These are phyloP conservation scores for Podilymbus podiceps DNA, from an alignment of 2,113 vertebrate species.

Conservation along the genomic window DNA sequence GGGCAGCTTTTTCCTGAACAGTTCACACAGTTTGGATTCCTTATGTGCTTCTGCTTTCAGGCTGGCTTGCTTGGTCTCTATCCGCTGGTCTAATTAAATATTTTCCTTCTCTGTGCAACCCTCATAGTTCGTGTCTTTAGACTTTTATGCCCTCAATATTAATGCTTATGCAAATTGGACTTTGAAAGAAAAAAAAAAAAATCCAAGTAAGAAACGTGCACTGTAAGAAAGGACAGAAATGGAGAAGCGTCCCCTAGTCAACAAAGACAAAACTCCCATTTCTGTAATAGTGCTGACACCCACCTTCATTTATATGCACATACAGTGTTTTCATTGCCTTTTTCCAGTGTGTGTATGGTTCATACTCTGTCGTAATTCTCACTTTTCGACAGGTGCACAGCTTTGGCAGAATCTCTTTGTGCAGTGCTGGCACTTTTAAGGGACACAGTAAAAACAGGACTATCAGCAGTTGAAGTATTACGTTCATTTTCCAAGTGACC, in stretches of 20 bases:
- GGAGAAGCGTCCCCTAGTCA: background rate
- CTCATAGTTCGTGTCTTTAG: background rate
- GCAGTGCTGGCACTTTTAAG: background rate
- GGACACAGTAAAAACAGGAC: background rate
- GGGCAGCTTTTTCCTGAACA: background rate
- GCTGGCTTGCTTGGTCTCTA: background rate
- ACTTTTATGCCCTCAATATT: background rate
- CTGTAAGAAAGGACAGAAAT: background rate
- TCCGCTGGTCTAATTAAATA: background rate
- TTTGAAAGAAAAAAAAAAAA: background rate
- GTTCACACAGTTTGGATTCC: background rate
- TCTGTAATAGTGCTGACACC: background rate
- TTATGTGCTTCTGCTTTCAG: background rate
- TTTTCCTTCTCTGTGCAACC: background rate
- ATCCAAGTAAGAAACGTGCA: background rate
- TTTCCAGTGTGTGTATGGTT: background rate
- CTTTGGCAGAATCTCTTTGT: background rate
- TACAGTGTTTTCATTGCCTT: background rate
- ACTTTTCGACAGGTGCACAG: background rate
- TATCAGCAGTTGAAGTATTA: background rate
- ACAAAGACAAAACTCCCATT: background rate
- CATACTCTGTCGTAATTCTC: background rate
- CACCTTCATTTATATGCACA: background rate
- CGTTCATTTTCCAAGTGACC: background rate
- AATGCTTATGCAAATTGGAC: background rate